A percentile compares a stretch with the other conserved stretches of the same genome.
Evolutionary conservation across 2,888 invertebrate genomes (phyloP).

Genomic region (Melanostoma scalare): DNA sequence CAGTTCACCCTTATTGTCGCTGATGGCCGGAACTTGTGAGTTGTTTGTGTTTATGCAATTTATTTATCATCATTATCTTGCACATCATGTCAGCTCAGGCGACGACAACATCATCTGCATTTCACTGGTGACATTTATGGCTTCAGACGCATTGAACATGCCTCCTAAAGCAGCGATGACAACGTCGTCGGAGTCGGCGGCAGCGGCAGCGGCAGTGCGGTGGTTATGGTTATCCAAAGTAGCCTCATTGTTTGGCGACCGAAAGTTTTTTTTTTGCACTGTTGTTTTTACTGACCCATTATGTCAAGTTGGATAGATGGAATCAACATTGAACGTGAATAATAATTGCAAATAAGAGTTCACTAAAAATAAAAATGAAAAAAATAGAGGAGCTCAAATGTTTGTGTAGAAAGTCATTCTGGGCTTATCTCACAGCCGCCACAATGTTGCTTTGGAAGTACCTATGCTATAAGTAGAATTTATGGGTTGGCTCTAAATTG

Average conservation of each 20-base stretch:
- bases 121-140: slow-evolving; percentile 58
- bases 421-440: not conserved
- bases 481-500: too few relatives aligned
- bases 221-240: slow-evolving; percentile 19
- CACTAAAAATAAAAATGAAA: not conserved
- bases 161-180: slow-evolving; percentile 3
- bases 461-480: too few relatives aligned
- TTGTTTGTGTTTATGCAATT: slow-evolving; percentile 70
- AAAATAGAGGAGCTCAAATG: not conserved
- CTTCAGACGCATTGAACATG: slow-evolving; percentile 44
- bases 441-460: too few relatives aligned
- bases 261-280: slow-evolving; percentile 11
- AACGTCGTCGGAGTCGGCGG: not conserved
- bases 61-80: slow-evolving; percentile 62
- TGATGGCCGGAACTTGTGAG: slow-evolving; percentile 68
- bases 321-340: slow-evolving; percentile 60
- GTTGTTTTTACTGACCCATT: slow-evolving; percentile 33
- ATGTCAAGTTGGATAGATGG: slow-evolving; percentile 46
- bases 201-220: slow-evolving; percentile 3
- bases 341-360: slow-evolving; percentile 20
- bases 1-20: slow-evolving; percentile 48
- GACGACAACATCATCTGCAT: slow-evolving; percentile 37
- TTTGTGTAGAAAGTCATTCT: slow-evolving; percentile 16
- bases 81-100: slow-evolving; percentile 46
- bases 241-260: slow-evolving; percentile 43